Evolutionary conservation across 2,888 invertebrate genomes (phyloP).

Genomic region (Gastrophysa polygoni): DNA sequence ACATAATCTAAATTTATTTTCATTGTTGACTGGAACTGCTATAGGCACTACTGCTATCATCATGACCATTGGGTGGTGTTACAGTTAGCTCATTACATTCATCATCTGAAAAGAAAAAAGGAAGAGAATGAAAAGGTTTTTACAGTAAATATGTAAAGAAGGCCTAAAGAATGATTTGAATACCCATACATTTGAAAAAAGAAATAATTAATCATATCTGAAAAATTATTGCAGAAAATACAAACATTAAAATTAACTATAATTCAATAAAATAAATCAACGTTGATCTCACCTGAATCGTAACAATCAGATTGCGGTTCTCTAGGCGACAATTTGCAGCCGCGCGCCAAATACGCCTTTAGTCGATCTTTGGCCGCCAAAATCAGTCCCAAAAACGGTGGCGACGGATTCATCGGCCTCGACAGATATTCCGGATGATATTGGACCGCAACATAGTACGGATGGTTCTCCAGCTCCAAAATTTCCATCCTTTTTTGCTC

Average conservation of each 20-base stretch:
- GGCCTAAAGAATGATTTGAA: too few species aligned
- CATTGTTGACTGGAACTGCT: constrained; percentile 47
- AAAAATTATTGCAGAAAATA: too few species aligned
- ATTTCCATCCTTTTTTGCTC: constrained; percentile 94
- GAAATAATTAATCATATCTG: too few species aligned
- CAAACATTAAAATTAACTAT: neutral
- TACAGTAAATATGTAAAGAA: too few species aligned
- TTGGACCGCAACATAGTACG: constrained; percentile 94
- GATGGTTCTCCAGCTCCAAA: constrained; percentile 83
- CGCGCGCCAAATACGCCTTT: constrained; percentile 71
- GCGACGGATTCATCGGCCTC: constrained; percentile 88
- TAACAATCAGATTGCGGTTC: constrained; percentile 71
- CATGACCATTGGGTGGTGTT: constrained; percentile 43
- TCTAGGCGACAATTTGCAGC: constrained; percentile 76
- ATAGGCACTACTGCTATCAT: constrained; percentile 53
- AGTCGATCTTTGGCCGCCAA: constrained; percentile 87
- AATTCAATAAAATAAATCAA: neutral
- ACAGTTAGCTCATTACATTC: constrained; percentile 41
- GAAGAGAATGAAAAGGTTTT: too few species aligned
- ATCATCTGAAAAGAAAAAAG: constrained; percentile 41
- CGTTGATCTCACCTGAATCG: constrained; percentile 67
- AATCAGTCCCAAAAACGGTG: constrained; percentile 94
- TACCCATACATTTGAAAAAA: too few species aligned
- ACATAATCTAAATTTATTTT: neutral
- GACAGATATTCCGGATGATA: constrained; percentile 98